phyloP scores from a whole-genome alignment of 2,113 vertebrate genomes.

The Grallaria varia region DNA sequence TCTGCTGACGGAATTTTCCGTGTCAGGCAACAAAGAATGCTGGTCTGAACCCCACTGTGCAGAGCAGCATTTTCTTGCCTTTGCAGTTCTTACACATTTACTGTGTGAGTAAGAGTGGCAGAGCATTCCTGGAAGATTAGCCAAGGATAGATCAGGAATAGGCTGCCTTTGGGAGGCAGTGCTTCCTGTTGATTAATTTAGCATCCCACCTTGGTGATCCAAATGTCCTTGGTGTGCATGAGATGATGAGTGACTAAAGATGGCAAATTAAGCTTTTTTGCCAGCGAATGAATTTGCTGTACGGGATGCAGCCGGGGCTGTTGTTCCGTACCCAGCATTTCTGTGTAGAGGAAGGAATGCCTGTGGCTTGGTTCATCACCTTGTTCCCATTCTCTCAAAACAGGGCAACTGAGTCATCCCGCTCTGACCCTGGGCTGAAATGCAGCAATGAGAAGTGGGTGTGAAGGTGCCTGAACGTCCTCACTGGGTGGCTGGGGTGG shows the following conservation, averaged over 20 bases:
- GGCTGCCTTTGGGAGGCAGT: background rate
- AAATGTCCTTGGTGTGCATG: background rate
- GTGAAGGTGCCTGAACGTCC: background rate
- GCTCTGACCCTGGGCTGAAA: background rate
- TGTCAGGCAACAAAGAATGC: background rate
- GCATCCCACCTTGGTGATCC: conserved; percentile 7
- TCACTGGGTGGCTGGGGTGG: background rate
- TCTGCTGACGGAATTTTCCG: background rate
- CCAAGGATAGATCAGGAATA: background rate
- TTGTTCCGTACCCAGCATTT: background rate
- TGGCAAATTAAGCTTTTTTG: background rate
- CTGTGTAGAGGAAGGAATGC: background rate
- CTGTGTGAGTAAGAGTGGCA: background rate
- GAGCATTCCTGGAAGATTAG: background rate
- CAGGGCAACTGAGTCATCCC: background rate
- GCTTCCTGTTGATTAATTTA: conserved; percentile 38
- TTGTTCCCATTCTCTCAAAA: background rate
- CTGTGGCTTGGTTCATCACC: fast-evolving
- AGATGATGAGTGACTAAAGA: background rate
- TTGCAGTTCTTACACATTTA: background rate
- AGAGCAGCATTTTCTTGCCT: background rate
- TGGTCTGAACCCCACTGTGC: background rate
- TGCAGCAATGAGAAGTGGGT: background rate
- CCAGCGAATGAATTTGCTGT: background rate
- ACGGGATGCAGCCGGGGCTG: fast-evolving